Percentiles rank a stretch among this genome's conserved stretches.
These are phyloP conservation scores for Colostygia pectinataria DNA, from an alignment of 2,888 invertebrate genomes.

Conservation along the genomic window DNA sequence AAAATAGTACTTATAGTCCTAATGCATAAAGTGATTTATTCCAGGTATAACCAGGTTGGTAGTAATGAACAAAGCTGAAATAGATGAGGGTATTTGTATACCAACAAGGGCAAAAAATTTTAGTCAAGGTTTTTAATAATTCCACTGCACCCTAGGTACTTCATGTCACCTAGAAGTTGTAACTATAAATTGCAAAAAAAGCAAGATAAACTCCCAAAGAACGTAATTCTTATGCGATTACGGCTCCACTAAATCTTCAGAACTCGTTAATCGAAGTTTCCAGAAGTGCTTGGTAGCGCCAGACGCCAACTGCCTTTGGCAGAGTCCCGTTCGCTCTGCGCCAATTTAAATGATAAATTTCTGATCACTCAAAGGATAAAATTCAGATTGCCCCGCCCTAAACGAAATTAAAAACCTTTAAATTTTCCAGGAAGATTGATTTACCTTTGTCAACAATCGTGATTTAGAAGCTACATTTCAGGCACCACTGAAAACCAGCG, in stretches of 20 bases:
- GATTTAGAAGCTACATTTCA: too few species aligned
- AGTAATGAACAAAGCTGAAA: too few species aligned
- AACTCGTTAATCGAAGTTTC: constrained; percentile 80
- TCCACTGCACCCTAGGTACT: neutral
- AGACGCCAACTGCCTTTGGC: constrained; percentile 78
- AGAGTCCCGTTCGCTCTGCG: constrained; percentile 58
- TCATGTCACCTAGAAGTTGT: constrained; percentile 3
- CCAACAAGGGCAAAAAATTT: too few species aligned
- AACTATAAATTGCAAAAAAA: constrained; percentile 47
- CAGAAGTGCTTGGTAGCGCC: constrained; percentile 66
- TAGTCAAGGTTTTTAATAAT: too few species aligned
- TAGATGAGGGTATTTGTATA: too few species aligned
- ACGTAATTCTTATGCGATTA: constrained; percentile 74
- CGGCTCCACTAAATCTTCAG: constrained; percentile 71
- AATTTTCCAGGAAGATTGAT: constrained; percentile 14
- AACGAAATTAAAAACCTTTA: constrained; percentile 58
- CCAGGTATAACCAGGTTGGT: too few species aligned
- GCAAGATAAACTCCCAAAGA: constrained; percentile 54
- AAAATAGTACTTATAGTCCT: too few species aligned
- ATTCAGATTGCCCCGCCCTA: constrained; percentile 58
- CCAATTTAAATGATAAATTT: constrained; percentile 80
- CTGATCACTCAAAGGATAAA: constrained; percentile 72
- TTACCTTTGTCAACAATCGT: neutral
- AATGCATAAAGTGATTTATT: too few species aligned
- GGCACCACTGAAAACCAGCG: too few species aligned